Conservation (phyloP, 2,888 invertebrate species). For the Itoplectis maculator region DNA sequence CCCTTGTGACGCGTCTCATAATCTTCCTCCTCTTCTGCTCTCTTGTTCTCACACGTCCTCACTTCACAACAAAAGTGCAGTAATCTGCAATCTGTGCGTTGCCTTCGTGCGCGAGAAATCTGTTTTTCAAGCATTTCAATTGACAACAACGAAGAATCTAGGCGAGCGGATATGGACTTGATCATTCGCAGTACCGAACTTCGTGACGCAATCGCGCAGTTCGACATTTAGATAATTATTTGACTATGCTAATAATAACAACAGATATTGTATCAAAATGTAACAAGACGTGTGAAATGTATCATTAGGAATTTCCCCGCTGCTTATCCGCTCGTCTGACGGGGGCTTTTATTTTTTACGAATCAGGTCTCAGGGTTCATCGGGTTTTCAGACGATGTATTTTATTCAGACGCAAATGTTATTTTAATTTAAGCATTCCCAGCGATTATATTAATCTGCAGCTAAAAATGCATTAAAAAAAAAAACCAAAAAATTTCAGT, state of each 20-base stretch:
- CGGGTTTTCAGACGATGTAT: slow-evolving; percentile 25
- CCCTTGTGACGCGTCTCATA: slow-evolving; percentile 31
- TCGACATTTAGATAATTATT: background rate
- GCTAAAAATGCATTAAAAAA: slow-evolving; percentile 26
- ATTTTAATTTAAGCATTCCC: slow-evolving; percentile 31
- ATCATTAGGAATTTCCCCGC: background rate
- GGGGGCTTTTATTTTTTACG: background rate
- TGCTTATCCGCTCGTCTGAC: slow-evolving; percentile 18
- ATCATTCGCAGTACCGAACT: background rate
- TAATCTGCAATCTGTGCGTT: slow-evolving; percentile 1
- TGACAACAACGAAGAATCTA: background rate
- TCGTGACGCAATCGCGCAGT: background rate
- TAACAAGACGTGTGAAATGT: background rate
- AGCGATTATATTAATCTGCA: slow-evolving; percentile 31
- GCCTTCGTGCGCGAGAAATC: slow-evolving; percentile 4
- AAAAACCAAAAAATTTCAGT: slow-evolving; percentile 25
- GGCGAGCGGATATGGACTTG: background rate
- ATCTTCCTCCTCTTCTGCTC: slow-evolving; percentile 5
- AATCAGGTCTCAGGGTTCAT: slow-evolving; percentile 9
- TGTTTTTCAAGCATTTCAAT: slow-evolving; percentile 20
- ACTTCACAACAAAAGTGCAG: background rate
- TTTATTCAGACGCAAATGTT: slow-evolving; percentile 51
- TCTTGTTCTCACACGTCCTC: background rate
- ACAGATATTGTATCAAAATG: background rate
- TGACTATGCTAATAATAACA: background rate